Evolutionary conservation across 2,797 vertebrate genomes (phyloP), one percentile per base, ranked within the genome.

Genomic region (Hydrolagus colliei): DNA sequence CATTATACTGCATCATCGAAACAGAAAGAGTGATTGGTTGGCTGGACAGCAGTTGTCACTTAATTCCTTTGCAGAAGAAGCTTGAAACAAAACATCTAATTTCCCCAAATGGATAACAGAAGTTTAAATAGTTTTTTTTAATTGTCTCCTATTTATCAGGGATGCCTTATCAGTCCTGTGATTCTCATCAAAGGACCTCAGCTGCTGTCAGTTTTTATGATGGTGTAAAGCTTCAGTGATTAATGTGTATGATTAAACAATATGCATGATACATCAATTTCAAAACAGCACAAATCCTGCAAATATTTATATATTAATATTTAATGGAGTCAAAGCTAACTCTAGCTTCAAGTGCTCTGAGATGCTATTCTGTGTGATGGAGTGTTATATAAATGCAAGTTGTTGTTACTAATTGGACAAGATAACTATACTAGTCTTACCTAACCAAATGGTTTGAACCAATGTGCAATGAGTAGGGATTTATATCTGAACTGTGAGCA

Each of bases 191-290:
- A 52, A 52, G 16, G 20, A 27, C 20, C 27, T 18, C 12, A 27
- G 41, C 9, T 27, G 11, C 6, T 9, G 32, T 41, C 8, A 68
- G 1, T 67, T 80, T 14, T n/a, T 20, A 18, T 41, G 7, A 27
- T 67, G 79, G 27, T 68, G 8, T 2, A 52, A 20, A 71, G 6
- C 14, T n/a, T 11, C 13, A 67, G 16, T 18, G 65, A 84, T 84
- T 41, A 84, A 52, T 84, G 65, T 16, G 65, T 52, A 10, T 35
- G 71, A 84, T 84, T 84, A 61, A 18, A 77, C 61, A 59, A 68
- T 52, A 84, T 52, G 62, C 16, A 18, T 32, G 63, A 84, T 71
- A 52, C 41, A 41, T 84, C 65, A 41, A 59, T 77, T 77, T 20
- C 0, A 77, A 76, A 73, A 73, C 27, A 74, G n/a, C 1, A 18